Percentiles rank a stretch among this genome's conserved stretches.
Conservation (phyloP, 2,888 invertebrate genomes). For the Scaptodrosophila latifasciaeformis region DNA sequence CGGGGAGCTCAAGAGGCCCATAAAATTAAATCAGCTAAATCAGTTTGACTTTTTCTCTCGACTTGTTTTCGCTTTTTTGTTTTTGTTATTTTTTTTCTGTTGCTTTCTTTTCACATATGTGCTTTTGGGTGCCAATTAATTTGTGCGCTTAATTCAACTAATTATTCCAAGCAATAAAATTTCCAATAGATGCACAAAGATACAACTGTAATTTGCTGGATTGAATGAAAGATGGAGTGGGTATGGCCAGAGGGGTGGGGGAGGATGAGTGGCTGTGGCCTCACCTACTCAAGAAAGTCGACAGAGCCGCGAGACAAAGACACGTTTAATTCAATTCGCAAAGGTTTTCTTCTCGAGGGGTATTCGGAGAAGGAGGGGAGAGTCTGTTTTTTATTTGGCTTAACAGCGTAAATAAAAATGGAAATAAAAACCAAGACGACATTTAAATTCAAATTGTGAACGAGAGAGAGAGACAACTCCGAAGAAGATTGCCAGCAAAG, state of each 20-base stretch:
- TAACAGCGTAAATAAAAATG: slow-evolving; percentile 45
- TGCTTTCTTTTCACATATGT: slow-evolving; percentile 45
- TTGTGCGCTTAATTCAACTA: slow-evolving; percentile 65
- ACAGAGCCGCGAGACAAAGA: slow-evolving; percentile 38
- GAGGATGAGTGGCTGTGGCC: slow-evolving; percentile 5
- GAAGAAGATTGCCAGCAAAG: background rate
- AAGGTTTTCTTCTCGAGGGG: slow-evolving; percentile 65
- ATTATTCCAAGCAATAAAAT: slow-evolving; percentile 66
- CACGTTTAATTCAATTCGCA: slow-evolving; percentile 66
- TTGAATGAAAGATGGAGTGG: background rate
- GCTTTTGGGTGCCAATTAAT: slow-evolving; percentile 51
- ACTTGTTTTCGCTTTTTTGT: slow-evolving; percentile 20
- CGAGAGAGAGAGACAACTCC: slow-evolving; percentile 1
- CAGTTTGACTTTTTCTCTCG: slow-evolving; percentile 25
- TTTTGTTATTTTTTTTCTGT: no score
- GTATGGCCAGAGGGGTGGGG: background rate
- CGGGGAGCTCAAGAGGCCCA: slow-evolving; percentile 45
- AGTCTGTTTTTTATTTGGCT: slow-evolving; percentile 28
- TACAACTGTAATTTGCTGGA: slow-evolving; percentile 18
- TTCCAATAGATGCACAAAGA: slow-evolving; percentile 57
- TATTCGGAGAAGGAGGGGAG: no score
- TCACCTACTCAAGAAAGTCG: slow-evolving; percentile 31
- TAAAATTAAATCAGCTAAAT: slow-evolving; percentile 64
- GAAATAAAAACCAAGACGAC: slow-evolving; percentile 48
- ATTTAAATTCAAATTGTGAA: slow-evolving; percentile 65